Evolutionary conservation across 2,797 vertebrate genomes (phyloP).

Genomic region (Tokudaia tokunoshimensis): DNA sequence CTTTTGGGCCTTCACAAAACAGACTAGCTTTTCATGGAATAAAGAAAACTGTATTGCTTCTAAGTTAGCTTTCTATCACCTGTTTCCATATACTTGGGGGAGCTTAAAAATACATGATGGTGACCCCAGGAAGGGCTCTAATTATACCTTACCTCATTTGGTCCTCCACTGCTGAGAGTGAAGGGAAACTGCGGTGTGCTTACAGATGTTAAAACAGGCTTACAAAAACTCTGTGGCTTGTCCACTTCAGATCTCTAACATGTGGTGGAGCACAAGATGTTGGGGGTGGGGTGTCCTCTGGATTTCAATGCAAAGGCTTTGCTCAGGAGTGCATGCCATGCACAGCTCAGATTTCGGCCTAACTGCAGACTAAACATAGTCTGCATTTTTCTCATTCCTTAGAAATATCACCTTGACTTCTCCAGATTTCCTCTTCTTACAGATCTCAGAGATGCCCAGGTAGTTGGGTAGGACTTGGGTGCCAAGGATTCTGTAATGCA

Average conservation of each 20-base stretch:
- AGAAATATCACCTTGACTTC: slow-evolving; percentile 69
- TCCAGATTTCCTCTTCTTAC: neutral
- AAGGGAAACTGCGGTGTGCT: neutral
- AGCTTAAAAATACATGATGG: slow-evolving; percentile 23
- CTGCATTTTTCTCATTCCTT: slow-evolving; percentile 80
- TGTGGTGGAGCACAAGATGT: neutral
- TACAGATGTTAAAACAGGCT: slow-evolving; percentile 52
- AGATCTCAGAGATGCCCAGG: slow-evolving; percentile 20
- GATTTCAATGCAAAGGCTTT: slow-evolving; percentile 55
- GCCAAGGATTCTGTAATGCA: neutral
- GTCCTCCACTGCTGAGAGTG: neutral
- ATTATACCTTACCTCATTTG: neutral
- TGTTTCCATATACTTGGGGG: slow-evolving; percentile 27
- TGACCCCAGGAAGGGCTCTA: neutral
- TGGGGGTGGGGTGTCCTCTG: neutral
- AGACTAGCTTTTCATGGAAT: slow-evolving; percentile 8
- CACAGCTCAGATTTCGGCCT: slow-evolving; percentile 72
- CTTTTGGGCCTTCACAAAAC: slow-evolving; percentile 31
- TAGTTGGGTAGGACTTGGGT: neutral
- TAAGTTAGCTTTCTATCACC: slow-evolving; percentile 5
- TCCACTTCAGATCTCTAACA: neutral
- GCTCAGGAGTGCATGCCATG: slow-evolving; percentile 37
- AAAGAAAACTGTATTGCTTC: slow-evolving; percentile 19
- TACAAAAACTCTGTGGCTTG: neutral
- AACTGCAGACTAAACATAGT: slow-evolving; percentile 83